Base-by-base conservation (phyloP, 2,888 invertebrate species). In the Nineta flava region DNA sequence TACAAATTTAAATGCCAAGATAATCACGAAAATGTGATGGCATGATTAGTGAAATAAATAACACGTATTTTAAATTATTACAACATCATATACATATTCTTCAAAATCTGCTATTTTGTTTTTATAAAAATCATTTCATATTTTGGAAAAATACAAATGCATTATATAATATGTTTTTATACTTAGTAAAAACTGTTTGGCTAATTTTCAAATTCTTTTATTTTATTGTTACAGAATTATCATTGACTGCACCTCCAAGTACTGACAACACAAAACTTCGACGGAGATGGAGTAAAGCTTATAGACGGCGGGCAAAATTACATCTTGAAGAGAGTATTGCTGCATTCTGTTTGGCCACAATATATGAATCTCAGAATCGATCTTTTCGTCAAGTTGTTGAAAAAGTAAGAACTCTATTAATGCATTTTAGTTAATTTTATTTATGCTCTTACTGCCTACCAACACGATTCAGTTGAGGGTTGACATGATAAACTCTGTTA, bases 191-290 rank as follows among this genome's bases (percentile, higher is more conserved):
- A 6, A 7, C 7, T 7, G 7, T 26, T 26, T 26, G 26, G 26
- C 26, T 7, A 5, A 26, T 26, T 26, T 26, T 26, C 26, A 26
- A 26, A 26, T 26, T 38, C 2, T 9, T 38, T 38, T 10, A 13
- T 12, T 38, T 38, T 4, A 13, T 38, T 38, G 38, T 38, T 38
- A 38, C 38, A 38, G 38, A 38, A 12, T n/a, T 38, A 13, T 13
- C n/a, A 38, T 38, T 15, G 7, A 38, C 38, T n/a, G 38, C 71
- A 82, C 82, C 71, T 56, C 76, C 79, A 38, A 69, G 70, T 53
- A 79, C 79, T 61, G 79, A 80, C 56, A 69, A 77, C 56, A 69
- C 42, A n/a, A 42, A 41, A 15, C 32, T 31, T 13, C 15, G 42
- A 13, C 41, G 42, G 9, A 41, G 42, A 42, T 31, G 31, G 41